Evolutionary conservation across 2,797 vertebrate species (phyloP).

Genomic region (Poecilia picta): DNA sequence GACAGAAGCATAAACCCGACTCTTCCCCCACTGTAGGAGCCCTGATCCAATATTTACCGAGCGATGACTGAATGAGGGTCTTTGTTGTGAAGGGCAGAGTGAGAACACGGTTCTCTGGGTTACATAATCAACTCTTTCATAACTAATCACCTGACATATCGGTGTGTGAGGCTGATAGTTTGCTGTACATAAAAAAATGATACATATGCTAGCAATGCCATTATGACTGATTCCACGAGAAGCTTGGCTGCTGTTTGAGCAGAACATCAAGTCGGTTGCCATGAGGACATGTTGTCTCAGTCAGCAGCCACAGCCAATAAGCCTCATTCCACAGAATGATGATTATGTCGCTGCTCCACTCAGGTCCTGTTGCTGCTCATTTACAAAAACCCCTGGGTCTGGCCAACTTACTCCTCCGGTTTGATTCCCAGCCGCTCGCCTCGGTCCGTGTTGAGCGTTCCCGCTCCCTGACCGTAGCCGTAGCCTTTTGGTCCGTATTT

Average conservation of each 20-base stretch:
- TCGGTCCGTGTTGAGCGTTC: constrained; percentile 93
- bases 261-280: not conserved
- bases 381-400: not conserved
- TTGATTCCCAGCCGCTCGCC: constrained; percentile 95
- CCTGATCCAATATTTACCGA: constrained; percentile 32
- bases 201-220: not conserved
- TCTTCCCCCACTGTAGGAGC: constrained; percentile 12
- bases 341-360: constrained; percentile 3
- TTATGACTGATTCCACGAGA: not conserved
- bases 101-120: constrained; percentile 39
- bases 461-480: constrained; percentile 94
- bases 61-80: constrained; percentile 68
- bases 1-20: not conserved
- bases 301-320: constrained; percentile 19
- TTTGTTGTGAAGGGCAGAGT: constrained; percentile 65
- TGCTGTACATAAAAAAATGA: not conserved
- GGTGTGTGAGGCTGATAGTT: not conserved
- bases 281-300: constrained; percentile 4
- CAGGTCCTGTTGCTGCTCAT: not conserved
- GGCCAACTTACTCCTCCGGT: constrained; percentile 85
- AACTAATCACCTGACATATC: constrained; percentile 57
- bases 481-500: constrained; percentile 97
- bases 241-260: not conserved
- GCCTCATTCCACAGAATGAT: constrained; percentile 14
- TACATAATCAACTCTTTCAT: constrained; percentile 75